Evolutionary conservation across 2,797 vertebrate species (phyloP), one percentile per base, ranked within the genome.

Genomic region (Syndactyla subalaris): DNA sequence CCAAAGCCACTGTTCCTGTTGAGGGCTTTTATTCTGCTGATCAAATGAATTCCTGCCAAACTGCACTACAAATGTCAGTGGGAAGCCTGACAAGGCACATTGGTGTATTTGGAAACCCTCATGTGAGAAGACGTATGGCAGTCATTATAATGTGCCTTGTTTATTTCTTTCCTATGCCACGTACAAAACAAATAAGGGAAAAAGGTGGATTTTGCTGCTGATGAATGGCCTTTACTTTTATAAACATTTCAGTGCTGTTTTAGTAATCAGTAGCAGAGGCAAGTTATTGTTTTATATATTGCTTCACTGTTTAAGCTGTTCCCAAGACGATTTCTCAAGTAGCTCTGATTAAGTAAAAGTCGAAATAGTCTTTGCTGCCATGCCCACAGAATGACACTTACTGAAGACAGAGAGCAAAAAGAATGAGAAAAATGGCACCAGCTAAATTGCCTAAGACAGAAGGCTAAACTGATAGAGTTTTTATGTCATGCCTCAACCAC

Each of bases 311-410:
- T 77, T 84, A 78, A 73, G 22, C 71, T 2, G 0, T 79, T 94
- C 57, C 70, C 66, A 70, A 74, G 88, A 74, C 65, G 73, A 48
- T 93, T 95, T 88, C 55, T 88, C 52, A 63, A 46, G 66, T 78
- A 75, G 62, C 79, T 85, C 80, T 89, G 80, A 85, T 87, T 92
- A 93, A 95, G 59, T 66, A 76, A 55, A 92, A 87, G 39, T 88
- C 9, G 2, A 88, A 91, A 32, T 73, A 30, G 15, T 45, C 75
- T 79, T 83, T 84, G 29, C 90, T 86, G 23, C 80, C 41, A 10
- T 93, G 51, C 22, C 73, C 43, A 36, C 39, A 41, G 89, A 84
- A 79, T 83, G 39, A 66, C 63, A 26, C 49, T 63, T 23, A 34
- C 34, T 54, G 62, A 88, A 88, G 41, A 81, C 32, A 57, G 9